A percentile compares a stretch with the other conserved stretches of the same genome.
Conservation (phyloP, 2,797 vertebrate species). For the Prionace glauca region DNA sequence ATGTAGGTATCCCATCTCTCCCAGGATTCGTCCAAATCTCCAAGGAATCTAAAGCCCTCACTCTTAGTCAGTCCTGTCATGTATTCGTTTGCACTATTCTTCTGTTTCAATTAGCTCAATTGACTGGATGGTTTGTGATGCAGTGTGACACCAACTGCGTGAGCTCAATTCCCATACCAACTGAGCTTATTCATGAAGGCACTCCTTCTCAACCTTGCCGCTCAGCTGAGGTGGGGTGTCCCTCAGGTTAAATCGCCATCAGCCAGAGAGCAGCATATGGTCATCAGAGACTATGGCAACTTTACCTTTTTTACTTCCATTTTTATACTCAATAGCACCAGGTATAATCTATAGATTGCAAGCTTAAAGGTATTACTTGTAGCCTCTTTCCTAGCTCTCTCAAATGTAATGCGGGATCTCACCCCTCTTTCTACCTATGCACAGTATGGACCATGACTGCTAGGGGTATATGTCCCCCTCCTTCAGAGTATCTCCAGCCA, state of each 20-base stretch:
- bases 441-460: not conserved
- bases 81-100: not conserved
- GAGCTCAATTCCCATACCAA: no score
- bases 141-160: no score
- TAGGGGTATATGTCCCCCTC: not conserved
- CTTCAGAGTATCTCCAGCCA: not conserved
- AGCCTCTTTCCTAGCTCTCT: not conserved
- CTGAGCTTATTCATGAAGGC: no score
- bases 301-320: not conserved
- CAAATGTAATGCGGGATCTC: not conserved
- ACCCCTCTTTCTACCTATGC: not conserved
- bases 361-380: not conserved
- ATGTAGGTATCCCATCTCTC: not conserved
- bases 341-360: not conserved
- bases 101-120: not conserved
- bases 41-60: not conserved
- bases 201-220: no score
- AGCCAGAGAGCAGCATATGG: no score
- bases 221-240: no score
- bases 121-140: no score
- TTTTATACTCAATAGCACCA: not conserved
- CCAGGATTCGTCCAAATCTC: not conserved
- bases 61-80: not conserved
- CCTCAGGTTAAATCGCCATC: no score
- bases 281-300: no score